A percentile compares a stretch with the other conserved stretches of the same genome.
Evolutionary conservation across 2,113 vertebrate genomes (phyloP).

Genomic region (Grammomys dolichurus): DNA sequence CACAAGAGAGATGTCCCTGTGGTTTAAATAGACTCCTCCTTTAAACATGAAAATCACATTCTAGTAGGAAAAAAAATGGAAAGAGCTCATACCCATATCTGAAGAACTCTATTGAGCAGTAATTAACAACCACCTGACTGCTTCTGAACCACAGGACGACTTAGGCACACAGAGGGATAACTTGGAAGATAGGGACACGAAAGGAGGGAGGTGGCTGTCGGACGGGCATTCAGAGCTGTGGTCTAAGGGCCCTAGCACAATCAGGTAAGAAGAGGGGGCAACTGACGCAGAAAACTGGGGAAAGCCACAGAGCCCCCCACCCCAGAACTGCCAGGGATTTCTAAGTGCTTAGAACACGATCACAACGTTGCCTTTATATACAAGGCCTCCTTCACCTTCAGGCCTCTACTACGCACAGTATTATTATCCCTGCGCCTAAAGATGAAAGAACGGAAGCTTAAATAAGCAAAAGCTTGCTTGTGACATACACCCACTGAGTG

Average conservation of each 20-base stretch:
- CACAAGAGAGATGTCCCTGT: conserved; percentile 43
- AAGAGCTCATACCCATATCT: background rate
- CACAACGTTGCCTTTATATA: background rate
- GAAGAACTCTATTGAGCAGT: background rate
- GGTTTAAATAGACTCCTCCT: background rate
- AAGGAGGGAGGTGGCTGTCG: background rate
- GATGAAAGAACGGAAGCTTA: background rate
- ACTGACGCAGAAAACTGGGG: background rate
- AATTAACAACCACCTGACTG: background rate
- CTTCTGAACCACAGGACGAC: background rate
- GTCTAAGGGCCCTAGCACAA: background rate
- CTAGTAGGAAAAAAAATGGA: background rate
- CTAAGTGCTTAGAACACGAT: background rate
- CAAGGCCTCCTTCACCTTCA: background rate
- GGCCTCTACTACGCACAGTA: background rate
- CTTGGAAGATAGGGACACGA: background rate
- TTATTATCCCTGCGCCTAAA: background rate
- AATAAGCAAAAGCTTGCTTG: background rate
- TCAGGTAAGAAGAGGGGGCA: background rate
- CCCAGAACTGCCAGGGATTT: background rate
- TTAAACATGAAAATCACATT: conserved; percentile 32
- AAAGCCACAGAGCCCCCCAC: background rate
- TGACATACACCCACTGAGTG: background rate
- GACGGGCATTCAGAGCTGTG: background rate
- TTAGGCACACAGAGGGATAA: background rate